phyloP scores from a whole-genome alignment of 2,888 invertebrate genomes.

The Sphaerophoria taeniata region DNA sequence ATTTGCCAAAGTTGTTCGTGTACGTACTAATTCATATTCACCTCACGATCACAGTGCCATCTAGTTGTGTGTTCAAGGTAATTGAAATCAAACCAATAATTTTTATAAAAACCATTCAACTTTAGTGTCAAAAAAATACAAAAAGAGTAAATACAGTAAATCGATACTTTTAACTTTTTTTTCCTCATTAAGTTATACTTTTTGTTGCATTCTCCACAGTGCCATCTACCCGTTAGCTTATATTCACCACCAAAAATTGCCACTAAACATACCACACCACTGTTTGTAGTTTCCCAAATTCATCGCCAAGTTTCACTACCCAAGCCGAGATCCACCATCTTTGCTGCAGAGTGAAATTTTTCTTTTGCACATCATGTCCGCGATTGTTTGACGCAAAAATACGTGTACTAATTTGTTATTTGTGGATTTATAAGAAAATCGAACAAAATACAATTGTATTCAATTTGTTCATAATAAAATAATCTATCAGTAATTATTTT shows the following conservation, averaged over 20 bases:
- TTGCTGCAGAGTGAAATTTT: slow-evolving; percentile 52
- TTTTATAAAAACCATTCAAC: too few relatives aligned
- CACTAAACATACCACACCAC: slow-evolving; percentile 21
- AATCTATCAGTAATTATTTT: neutral
- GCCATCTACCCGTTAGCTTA: slow-evolving; percentile 34
- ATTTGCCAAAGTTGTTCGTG: too few relatives aligned
- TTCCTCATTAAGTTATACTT: neutral
- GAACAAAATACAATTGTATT: neutral
- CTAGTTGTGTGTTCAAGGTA: too few relatives aligned
- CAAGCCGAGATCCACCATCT: slow-evolving; percentile 76
- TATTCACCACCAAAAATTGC: slow-evolving; percentile 1
- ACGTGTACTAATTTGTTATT: slow-evolving; percentile 25
- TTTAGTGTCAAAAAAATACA: too few relatives aligned
- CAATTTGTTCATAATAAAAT: neutral
- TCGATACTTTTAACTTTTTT: too few relatives aligned
- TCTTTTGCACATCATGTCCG: slow-evolving; percentile 45
- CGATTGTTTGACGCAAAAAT: neutral
- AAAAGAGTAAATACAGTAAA: too few relatives aligned
- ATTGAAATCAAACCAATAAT: too few relatives aligned
- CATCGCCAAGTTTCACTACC: slow-evolving; percentile 68
- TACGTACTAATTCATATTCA: too few relatives aligned
- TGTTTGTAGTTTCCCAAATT: neutral
- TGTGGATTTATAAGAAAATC: neutral
- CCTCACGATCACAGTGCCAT: too few relatives aligned
- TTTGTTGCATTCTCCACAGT: neutral